Base-by-base conservation (phyloP, 2,113 vertebrate species). In the Trogon melanurus region DNA sequence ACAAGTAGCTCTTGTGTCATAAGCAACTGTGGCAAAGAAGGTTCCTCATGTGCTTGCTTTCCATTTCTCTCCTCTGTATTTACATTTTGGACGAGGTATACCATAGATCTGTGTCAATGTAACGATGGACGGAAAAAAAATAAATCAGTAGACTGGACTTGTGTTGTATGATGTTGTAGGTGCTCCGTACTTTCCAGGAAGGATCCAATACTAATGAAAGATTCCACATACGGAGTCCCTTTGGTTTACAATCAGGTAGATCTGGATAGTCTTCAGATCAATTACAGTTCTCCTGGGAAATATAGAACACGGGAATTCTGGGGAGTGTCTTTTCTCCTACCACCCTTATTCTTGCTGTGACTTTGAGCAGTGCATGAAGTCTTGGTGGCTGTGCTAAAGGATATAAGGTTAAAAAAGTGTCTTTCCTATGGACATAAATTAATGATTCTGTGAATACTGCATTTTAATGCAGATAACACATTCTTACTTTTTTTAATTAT, bases 11-110 rank as follows among this genome's bases (percentile, higher is more conserved):
- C 22, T 62, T 57, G 6, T 64, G 22, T 29, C 48, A 13, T 87
- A 81, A 69, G 44, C n/a, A 51, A 2, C 13, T 0, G 0, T 60
- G 56, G 22, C 56, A 84, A 48, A 48, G 38, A 44, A 30, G 12
- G 13, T 82, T 87, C 29, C 20, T 79, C 6, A 6, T 15, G 2
- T 61, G 7, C 12, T 85, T 74, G 9, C 38, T 79, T 91, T 87
- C 22, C 14, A 10, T 75, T 78, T 53, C 38, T 71, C 34, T 48
- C 58, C 36, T 71, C 10, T 5, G 10, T 53, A 57, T 69, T 79
- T 79, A 65, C 20, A 17, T 66, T 94, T 91, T 81, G 48, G 36
- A 80, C 47, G 16, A 50, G 30, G 36, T 80, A 44, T 70, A 60
- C 50, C 47, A 29, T 20, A 74, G 30, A 53, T 54, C 25, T 25